Evolutionary conservation across 2,888 invertebrate species (phyloP).

Genomic region (Leucania comma): DNA sequence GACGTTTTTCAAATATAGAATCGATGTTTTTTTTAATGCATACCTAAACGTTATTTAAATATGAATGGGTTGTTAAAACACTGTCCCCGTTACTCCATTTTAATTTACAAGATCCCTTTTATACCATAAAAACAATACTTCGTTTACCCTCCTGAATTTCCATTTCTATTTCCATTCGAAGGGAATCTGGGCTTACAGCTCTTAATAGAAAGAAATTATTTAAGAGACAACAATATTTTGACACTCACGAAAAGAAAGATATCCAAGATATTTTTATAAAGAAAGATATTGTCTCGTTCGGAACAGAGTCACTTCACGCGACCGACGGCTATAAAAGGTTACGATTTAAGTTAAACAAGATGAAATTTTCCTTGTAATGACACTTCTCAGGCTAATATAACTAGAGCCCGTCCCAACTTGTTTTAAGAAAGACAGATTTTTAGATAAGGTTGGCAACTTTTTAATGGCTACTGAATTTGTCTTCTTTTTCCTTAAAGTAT

Average conservation of each 20-base stretch:
- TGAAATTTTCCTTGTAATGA: constrained; percentile 79
- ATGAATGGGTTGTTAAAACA: not conserved
- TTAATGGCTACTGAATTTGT: constrained; percentile 62
- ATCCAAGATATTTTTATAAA: constrained; percentile 37
- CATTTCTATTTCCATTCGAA: constrained; percentile 58
- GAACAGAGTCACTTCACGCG: constrained; percentile 67
- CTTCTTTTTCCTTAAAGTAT: constrained; percentile 49
- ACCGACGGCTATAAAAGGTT: constrained; percentile 76
- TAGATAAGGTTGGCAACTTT: constrained; percentile 72
- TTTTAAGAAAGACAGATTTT: constrained; percentile 71
- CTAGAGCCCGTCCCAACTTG: constrained; percentile 67
- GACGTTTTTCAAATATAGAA: not conserved
- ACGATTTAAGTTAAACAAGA: constrained; percentile 80
- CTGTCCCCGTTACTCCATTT: constrained; percentile 2
- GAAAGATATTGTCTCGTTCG: constrained; percentile 53
- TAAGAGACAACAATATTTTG: constrained; percentile 32
- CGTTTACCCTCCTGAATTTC: constrained; percentile 59
- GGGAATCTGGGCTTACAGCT: constrained; percentile 49
- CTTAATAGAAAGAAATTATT: constrained; percentile 47
- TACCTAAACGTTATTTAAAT: not conserved
- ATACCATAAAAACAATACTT: constrained; percentile 61
- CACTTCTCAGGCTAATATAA: constrained; percentile 76
- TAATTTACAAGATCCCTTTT: constrained; percentile 50
- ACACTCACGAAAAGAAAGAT: constrained; percentile 19
- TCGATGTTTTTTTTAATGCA: not conserved